Evolutionary conservation across 1,140 invertebrate genomes (phyloP), one percentile per base, ranked within the genome.

Genomic region (Lordiphosa clarofinis): DNA sequence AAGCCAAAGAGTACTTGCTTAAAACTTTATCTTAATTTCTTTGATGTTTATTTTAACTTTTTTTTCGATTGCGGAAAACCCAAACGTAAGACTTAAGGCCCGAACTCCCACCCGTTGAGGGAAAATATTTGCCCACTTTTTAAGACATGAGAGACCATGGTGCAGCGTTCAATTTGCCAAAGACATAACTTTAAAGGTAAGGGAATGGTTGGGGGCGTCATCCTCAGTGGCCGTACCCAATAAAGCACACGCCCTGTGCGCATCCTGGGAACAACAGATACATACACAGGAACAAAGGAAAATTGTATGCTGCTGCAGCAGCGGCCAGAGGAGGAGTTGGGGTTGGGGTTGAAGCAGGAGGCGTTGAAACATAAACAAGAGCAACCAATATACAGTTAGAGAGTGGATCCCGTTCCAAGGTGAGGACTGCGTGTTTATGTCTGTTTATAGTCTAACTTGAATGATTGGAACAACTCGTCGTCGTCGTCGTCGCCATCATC

Each of bases 391-490:
- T 33, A 61, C 38, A 54, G 36, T 11, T 13, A 31, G 38, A 69
- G 49, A 44, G 43, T 28, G 11, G 43, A 46, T 46, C 43, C 31
- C 28, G 28, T n/a, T 21, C n/a, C 21, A 31, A 44, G 6, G 28
- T 31, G 28, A 31, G 28, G 28, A 46, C 48, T 64, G 60, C 40
- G 48, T 64, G 61, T 64, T 64, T 67, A 67, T 67, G 63, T 66
- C 63, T 66, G 63, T 66, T 66, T 58, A 67, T 67, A 67, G 64
- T 67, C 67, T 64, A 68, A 68, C 64, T 68, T 68, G 64, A 68
- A 68, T 68, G 64, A 68, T 68, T 68, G 64, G 59, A 68, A 68
- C 63, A 24, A 67, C 55, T 58, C 63, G n/a, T 10, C 31, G 13
- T 7, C 42, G 7, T 28, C n/a, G 5, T n/a, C n/a, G 11, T 12